Conservation (phyloP, 2,797 vertebrate genomes). For the Characodon lateralis region DNA sequence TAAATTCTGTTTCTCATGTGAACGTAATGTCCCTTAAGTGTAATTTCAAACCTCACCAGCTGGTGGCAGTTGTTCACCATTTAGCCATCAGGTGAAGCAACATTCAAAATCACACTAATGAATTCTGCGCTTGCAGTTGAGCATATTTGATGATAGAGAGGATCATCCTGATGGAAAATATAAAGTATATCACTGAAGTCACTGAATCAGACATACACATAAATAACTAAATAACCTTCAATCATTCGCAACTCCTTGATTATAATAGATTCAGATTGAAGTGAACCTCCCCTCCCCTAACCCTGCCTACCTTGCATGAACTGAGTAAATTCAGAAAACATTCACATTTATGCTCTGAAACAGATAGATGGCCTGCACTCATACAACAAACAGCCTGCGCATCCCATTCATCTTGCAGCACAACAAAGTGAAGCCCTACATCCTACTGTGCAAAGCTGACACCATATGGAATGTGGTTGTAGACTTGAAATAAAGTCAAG, state of each 20-base stretch:
- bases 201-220: slow-evolving; percentile 11
- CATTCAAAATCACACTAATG: slow-evolving; percentile 43
- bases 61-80: slow-evolving; percentile 78
- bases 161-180: slow-evolving; percentile 12
- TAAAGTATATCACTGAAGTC: slow-evolving; percentile 11
- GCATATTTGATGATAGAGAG: slow-evolving; percentile 18
- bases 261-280: background rate
- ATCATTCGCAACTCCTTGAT: background rate
- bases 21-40: slow-evolving; percentile 28
- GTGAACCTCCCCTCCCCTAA: background rate
- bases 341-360: slow-evolving; percentile 10
- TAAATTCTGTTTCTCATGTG: background rate
- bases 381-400: slow-evolving; percentile 7
- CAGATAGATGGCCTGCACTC: slow-evolving; percentile 10
- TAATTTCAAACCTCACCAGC: slow-evolving; percentile 61
- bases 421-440: slow-evolving; percentile 23
- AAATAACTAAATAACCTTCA: slow-evolving; percentile 4
- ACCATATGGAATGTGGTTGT: slow-evolving; percentile 74
- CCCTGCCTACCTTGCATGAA: background rate
- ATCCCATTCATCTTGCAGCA: slow-evolving; percentile 51
- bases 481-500: slow-evolving; percentile 76
- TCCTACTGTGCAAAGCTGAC: slow-evolving; percentile 50
- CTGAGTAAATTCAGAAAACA: slow-evolving; percentile 24
- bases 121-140: slow-evolving; percentile 46
- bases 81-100: slow-evolving; percentile 22